These are phyloP conservation scores for Drosophila mimica DNA, from an alignment of 2,888 invertebrate genomes.

Conservation along the genomic window DNA sequence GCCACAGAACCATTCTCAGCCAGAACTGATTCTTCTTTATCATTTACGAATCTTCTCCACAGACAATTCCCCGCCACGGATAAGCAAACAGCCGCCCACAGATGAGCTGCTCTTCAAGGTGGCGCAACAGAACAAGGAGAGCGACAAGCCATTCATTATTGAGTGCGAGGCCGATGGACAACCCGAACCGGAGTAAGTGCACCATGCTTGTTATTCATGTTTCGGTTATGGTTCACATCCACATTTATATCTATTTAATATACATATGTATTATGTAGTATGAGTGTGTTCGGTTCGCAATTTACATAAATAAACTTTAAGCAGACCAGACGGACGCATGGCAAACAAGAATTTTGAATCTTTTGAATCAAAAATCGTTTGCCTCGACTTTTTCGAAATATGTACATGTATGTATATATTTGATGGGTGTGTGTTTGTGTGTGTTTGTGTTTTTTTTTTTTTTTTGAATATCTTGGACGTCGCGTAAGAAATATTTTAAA, in stretches of 20 bases:
- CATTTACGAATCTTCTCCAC: neutral
- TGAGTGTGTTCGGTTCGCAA: conserved; percentile 12
- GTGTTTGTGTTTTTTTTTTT: neutral
- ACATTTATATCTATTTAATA: neutral
- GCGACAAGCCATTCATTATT: conserved; percentile 96
- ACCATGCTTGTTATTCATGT: neutral
- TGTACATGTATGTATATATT: neutral
- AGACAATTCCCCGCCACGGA: conserved; percentile 96
- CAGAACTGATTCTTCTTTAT: conserved; percentile 11
- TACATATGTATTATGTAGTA: neutral
- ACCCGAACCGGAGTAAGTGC: conserved; percentile 94
- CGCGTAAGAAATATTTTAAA: conserved; percentile 53
- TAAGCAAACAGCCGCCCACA: conserved; percentile 95
- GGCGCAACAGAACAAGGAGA: conserved; percentile 91
- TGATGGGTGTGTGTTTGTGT: neutral
- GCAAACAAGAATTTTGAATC: conserved; percentile 28
- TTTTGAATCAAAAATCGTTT: conserved; percentile 35
- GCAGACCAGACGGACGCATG: conserved; percentile 25
- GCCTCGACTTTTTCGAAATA: neutral
- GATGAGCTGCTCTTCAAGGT: conserved; percentile 97
- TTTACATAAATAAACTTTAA: conserved; percentile 68
- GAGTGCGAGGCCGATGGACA: conserved; percentile 98
- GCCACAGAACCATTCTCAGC: neutral
- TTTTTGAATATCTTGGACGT: conserved; percentile 29
- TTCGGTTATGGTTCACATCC: neutral